phyloP scores from a whole-genome alignment of 2,888 invertebrate species.

The Cosmia trapezina region DNA sequence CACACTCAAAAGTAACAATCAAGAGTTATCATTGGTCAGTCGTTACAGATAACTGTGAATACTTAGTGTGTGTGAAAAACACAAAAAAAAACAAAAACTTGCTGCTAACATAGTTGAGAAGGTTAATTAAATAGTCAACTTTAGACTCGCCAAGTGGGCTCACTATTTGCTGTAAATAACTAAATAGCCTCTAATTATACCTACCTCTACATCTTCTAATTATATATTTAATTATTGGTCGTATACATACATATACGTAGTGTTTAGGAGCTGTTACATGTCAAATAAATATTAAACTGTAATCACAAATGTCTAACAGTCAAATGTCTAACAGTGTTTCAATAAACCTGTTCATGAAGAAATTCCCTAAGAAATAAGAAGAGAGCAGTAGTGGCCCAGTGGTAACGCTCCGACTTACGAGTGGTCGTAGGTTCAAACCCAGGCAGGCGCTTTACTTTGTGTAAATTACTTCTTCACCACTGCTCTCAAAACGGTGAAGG shows the following conservation, averaged over 20 bases:
- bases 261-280: background rate
- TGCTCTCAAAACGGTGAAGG: no score
- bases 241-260: background rate
- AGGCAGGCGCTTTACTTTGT: no score
- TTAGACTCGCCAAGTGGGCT: background rate
- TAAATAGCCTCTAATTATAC: background rate
- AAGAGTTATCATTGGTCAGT: no score
- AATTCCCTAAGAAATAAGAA: background rate
- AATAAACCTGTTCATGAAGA: background rate
- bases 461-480: no score
- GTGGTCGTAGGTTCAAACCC: no score
- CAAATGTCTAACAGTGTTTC: background rate
- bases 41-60: no score
- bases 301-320: background rate
- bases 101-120: background rate
- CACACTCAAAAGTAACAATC: no score
- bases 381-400: no score
- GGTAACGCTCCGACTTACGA: no score
- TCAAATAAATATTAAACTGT: slow-evolving; percentile 15
- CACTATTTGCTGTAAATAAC: slow-evolving; percentile 6
- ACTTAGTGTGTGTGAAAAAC: no score
- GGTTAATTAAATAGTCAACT: background rate
- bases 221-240: background rate
- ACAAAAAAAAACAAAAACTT: no score
- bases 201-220: background rate